Evolutionary conservation across 2,888 invertebrate species (phyloP).

Genomic region (Meliscaeva auricollis): DNA sequence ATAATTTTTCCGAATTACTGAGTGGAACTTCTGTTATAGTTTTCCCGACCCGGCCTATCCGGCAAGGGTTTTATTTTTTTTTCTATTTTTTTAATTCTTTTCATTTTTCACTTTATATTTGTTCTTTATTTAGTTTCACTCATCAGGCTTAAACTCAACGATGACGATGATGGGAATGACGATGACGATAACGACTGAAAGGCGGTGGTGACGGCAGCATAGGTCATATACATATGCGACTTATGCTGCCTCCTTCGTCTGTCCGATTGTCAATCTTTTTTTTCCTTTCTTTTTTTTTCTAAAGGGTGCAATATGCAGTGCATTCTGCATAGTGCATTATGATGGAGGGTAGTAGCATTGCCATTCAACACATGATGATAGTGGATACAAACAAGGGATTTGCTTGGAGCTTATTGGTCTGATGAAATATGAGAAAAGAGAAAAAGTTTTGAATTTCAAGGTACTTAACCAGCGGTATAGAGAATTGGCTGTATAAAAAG

Average conservation of each 20-base stretch:
- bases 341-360: slow-evolving; percentile 17
- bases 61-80: slow-evolving; percentile 21
- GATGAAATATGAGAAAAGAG: neutral
- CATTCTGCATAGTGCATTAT: slow-evolving; percentile 15
- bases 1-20: slow-evolving; percentile 71
- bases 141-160: slow-evolving; percentile 45
- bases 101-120: slow-evolving; percentile 61
- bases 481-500: slow-evolving; percentile 7
- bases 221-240: slow-evolving; percentile 54
- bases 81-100: slow-evolving; percentile 30
- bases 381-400: neutral
- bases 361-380: slow-evolving; percentile 3
- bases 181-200: neutral
- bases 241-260: slow-evolving; percentile 49
- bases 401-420: slow-evolving; percentile 1
- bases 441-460: neutral
- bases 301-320: slow-evolving; percentile 36
- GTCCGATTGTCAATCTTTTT: slow-evolving; percentile 59
- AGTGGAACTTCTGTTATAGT: slow-evolving; percentile 65
- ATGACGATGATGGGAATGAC: neutral
- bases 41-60: slow-evolving; percentile 32
- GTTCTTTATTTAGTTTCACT: slow-evolving; percentile 72
- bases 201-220: neutral
- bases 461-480: neutral
- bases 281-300: neutral